Evolutionary conservation across 2,113 vertebrate genomes (phyloP).

Genomic region (Lepisosteus osseus): DNA sequence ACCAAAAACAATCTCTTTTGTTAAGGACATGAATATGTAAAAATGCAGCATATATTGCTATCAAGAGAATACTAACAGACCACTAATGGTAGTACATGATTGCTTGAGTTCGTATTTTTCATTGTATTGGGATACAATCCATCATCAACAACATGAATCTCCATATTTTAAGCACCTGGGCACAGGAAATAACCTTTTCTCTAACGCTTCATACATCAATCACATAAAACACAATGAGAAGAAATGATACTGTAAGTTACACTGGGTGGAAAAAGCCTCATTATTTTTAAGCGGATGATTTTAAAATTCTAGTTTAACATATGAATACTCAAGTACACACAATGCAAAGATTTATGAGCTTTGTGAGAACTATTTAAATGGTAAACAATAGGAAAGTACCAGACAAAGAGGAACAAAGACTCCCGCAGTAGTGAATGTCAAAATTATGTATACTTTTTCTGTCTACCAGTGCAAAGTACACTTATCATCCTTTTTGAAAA

Average conservation of each 20-base stretch:
- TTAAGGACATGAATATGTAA: too few relatives aligned
- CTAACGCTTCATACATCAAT: too few relatives aligned
- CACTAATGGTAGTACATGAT: too few relatives aligned
- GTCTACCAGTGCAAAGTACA: neutral
- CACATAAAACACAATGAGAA: too few relatives aligned
- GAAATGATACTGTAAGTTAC: neutral
- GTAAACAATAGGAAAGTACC: conserved; percentile 2
- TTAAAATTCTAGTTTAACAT: neutral
- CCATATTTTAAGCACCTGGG: too few relatives aligned
- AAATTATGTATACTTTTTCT: neutral
- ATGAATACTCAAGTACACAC: neutral
- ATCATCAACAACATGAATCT: too few relatives aligned
- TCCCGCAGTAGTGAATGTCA: neutral
- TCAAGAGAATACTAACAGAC: too few relatives aligned
- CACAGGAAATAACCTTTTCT: too few relatives aligned
- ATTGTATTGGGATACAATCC: too few relatives aligned
- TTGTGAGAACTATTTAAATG: neutral
- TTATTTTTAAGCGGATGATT: conserved; percentile 4
- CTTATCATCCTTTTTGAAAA: neutral
- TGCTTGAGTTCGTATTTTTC: too few relatives aligned
- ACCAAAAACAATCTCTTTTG: too few relatives aligned
- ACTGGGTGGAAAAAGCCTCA: neutral
- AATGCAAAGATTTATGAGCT: conserved; percentile 1
- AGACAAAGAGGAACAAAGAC: neutral
- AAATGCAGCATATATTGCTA: too few relatives aligned